Evolutionary conservation across 2,797 vertebrate genomes (phyloP).

Genomic region (Anguilla anguilla): DNA sequence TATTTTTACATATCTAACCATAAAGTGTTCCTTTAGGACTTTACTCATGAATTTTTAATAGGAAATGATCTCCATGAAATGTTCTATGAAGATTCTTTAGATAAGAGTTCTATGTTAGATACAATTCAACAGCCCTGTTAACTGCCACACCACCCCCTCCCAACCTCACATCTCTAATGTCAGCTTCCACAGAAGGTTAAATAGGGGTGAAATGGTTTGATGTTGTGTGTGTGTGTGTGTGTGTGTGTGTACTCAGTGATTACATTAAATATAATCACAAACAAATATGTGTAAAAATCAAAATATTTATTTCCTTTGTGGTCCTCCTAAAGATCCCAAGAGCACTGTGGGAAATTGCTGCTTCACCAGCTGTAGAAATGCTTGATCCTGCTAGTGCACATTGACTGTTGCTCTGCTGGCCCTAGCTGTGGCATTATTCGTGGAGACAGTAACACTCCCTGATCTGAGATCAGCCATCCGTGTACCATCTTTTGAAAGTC

Average conservation of each 20-base stretch:
- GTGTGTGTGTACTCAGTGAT: background rate
- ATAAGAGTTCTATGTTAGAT: background rate
- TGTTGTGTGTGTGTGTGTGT: background rate
- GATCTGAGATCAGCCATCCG: background rate
- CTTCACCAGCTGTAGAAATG: background rate
- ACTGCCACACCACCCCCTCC: background rate
- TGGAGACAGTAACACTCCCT: background rate
- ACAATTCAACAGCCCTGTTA: background rate
- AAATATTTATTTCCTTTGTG: no score
- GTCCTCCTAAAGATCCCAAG: background rate
- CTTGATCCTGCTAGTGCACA: background rate
- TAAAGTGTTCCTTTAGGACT: background rate
- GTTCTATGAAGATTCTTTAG: background rate
- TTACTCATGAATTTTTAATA: background rate
- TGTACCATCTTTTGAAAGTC: background rate
- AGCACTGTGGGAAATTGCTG: background rate
- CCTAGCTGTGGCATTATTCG: background rate
- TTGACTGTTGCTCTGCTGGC: background rate
- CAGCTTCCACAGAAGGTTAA: background rate
- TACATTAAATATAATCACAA: background rate
- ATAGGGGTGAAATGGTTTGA: background rate
- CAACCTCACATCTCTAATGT: background rate
- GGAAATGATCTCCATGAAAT: background rate
- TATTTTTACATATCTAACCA: background rate
- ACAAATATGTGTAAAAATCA: background rate